Percentiles rank a stretch among this genome's conserved stretches.
Conservation (phyloP, 2,797 vertebrate genomes). For the Onychomys leucogaster region DNA sequence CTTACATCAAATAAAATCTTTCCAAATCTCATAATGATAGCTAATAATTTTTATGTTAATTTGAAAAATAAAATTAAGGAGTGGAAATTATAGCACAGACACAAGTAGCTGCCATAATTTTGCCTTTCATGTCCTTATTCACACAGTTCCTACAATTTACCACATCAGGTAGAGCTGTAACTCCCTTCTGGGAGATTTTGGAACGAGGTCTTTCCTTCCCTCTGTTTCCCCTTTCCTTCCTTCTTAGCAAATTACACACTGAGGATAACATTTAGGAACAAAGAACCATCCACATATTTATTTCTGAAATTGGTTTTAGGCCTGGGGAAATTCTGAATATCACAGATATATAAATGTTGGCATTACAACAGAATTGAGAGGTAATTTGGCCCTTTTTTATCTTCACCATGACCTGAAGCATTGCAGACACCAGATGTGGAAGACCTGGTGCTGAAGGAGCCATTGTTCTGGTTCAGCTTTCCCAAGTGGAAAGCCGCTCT, state of each 20-base stretch:
- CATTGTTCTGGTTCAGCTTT: not conserved
- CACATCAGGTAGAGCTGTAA: not conserved
- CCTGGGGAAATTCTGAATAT: not conserved
- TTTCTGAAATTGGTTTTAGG: conserved; percentile 17
- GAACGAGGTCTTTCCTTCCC: not conserved
- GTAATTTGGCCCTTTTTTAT: not conserved
- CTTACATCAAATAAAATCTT: not conserved
- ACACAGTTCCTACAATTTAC: not conserved
- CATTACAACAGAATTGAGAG: not conserved
- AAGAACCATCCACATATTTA: not conserved
- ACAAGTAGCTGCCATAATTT: not conserved
- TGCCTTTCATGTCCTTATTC: not conserved
- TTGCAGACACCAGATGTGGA: not conserved
- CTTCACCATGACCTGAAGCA: not conserved
- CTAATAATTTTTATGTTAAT: not conserved
- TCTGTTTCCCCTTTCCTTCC: not conserved
- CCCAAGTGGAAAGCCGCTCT: not conserved
- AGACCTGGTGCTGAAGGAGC: not conserved
- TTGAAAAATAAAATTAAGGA: not conserved
- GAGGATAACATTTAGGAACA: conserved; percentile 25
- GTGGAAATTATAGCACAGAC: not conserved
- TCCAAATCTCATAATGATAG: not conserved
- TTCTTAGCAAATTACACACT: not conserved
- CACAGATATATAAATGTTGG: not conserved
- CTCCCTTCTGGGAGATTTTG: not conserved